Percentiles rank a stretch among this genome's conserved stretches.
Conservation (phyloP, 1,140 invertebrate species). For the Pemphigus obesinymphae region DNA sequence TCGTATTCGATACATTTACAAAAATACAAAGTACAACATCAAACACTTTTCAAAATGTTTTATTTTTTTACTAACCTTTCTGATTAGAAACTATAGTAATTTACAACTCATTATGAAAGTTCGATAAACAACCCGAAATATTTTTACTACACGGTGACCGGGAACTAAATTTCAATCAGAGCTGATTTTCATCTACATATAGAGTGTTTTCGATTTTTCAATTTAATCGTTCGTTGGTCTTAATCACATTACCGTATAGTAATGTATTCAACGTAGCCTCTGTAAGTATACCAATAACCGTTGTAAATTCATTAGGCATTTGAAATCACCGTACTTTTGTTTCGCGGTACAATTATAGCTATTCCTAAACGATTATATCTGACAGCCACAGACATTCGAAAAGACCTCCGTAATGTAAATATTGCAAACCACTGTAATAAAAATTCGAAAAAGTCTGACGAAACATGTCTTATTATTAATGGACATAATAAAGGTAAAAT, state of each 20-base stretch:
- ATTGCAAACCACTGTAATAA: background rate
- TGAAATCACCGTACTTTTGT: background rate
- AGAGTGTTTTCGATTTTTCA: background rate
- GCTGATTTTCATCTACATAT: background rate
- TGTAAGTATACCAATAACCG: background rate
- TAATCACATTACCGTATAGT: background rate
- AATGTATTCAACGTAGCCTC: background rate
- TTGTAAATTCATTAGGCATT: background rate
- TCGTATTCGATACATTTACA: no score
- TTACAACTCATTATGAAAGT: no score
- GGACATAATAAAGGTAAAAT: no score
- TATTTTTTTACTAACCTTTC: no score
- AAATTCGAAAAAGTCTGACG: background rate
- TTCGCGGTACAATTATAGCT: background rate
- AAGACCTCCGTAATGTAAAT: background rate
- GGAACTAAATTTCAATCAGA: background rate
- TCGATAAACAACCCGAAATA: no score
- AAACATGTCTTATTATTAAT: background rate
- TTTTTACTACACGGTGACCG: background rate
- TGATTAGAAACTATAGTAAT: no score
- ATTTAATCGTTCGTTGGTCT: background rate
- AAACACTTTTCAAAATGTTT: no score
- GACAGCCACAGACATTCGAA: background rate
- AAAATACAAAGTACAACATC: no score
- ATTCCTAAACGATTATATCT: background rate